These are phyloP conservation scores for Ptychobarbus kaznakovi DNA, from an alignment of 2,797 vertebrate species.

Conservation along the genomic window DNA sequence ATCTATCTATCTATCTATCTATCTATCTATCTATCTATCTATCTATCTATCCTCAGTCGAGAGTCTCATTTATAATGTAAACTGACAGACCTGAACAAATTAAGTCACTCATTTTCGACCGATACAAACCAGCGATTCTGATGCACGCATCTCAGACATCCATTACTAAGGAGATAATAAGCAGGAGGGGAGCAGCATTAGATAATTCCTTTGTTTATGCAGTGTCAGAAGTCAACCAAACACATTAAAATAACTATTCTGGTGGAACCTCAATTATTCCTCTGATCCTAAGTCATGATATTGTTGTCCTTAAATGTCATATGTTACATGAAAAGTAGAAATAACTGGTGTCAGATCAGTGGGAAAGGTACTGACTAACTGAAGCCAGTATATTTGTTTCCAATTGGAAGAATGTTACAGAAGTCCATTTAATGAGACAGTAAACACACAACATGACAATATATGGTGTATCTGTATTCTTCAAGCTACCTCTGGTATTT, in stretches of 20 bases:
- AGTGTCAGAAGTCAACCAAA: slow-evolving; percentile 20
- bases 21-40: background rate
- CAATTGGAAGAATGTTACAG: background rate
- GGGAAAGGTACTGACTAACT: background rate
- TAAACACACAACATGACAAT: too few species aligned
- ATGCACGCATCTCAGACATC: slow-evolving; percentile 1
- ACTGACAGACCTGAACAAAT: slow-evolving; percentile 33
- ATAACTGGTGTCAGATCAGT: background rate
- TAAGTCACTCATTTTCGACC: slow-evolving; percentile 19
- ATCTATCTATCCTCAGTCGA: background rate
- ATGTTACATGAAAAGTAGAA: background rate
- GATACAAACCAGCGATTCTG: slow-evolving; percentile 31
- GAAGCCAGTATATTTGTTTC: background rate
- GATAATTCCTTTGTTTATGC: slow-evolving; percentile 28
- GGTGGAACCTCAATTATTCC: slow-evolving; percentile 8
- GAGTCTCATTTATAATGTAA: slow-evolving; percentile 8
- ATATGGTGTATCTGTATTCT: too few species aligned
- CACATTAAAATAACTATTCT: slow-evolving; percentile 5
- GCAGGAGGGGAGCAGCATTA: slow-evolving; percentile 21
- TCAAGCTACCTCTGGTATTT: too few species aligned
- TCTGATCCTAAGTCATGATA: background rate
- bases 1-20: background rate
- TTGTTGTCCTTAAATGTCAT: background rate
- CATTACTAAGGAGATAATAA: slow-evolving; percentile 34
- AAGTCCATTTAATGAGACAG: background rate